Evolutionary conservation across 2,888 invertebrate genomes (phyloP), one percentile per base, ranked within the genome.

Genomic region (Eurois occulta): DNA sequence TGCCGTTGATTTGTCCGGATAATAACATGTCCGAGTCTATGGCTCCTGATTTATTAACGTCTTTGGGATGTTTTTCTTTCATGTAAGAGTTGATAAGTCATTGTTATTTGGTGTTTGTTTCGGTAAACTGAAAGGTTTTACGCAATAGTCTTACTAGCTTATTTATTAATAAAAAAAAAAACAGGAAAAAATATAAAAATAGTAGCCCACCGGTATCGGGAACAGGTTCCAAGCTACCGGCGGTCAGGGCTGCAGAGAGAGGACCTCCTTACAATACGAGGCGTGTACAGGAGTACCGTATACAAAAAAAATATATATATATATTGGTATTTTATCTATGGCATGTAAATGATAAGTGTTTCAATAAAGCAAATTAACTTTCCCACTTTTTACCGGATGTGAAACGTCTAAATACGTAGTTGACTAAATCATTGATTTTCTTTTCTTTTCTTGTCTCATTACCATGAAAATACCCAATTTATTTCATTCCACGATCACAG

Each of bases 1-100:
- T 92, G 90, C 90, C 86, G 87, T 80, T 89, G 87, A 88, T 89
- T 87, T 87, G 84, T 80, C 78, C 84, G 77, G 84, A 86, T 88
- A 88, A 87, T 87, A 80, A 78, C 78, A 73, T 78, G 87, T 75
- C 86, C 75, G 75, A 78, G 71, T 78, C 55, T 65, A 77, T 38
- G 46, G 77, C 66, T 83, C 67, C 64, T 83, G 80, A 86, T 83
- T 86, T 86, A 83, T 84, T 79, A 73, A 72, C 65, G 71, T 75
- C 70, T 75, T 41, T 16, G 69, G 28, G 32, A 71, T 78, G 62
- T 82, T 82, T 77, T 73, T 62, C 38, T 84, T 68, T 55, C 43
- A 55, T 41, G 38, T 24, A n/a, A 55, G 48, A 52, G 43, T 75
- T 64, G 43, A 71, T 60, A 71, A 68, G 41, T 84, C 65, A 48